Evolutionary conservation across 2,113 vertebrate species (phyloP).

Genomic region (Mastomys natalensis): DNA sequence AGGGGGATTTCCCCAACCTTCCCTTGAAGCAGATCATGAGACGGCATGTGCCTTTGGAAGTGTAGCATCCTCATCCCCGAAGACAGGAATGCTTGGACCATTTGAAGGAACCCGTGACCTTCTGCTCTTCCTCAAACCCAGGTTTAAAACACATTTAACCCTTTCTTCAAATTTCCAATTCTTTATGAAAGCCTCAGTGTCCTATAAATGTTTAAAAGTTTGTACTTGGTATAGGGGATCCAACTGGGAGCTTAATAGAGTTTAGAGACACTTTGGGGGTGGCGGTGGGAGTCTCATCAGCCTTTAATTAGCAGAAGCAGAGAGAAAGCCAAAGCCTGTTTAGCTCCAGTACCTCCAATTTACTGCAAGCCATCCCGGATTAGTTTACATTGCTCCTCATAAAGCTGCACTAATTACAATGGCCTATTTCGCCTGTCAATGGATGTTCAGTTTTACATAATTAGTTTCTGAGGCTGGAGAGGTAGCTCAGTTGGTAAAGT

Average conservation of each 20-base stretch:
- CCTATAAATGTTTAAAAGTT: neutral
- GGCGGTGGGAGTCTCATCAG: neutral
- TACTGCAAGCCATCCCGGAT: neutral
- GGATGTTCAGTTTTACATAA: constrained; percentile 35
- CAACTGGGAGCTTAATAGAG: neutral
- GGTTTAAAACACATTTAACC: neutral
- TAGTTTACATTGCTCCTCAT: constrained; percentile 16
- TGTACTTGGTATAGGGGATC: neutral
- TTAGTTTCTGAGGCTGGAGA: neutral
- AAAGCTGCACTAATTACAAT: neutral
- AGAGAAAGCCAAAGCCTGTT: neutral
- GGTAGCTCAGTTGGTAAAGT: neutral
- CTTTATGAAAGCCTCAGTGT: neutral
- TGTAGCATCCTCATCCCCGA: neutral
- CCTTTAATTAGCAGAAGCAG: constrained; percentile 1
- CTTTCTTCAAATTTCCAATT: neutral
- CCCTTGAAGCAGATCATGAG: neutral
- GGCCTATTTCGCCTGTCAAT: constrained; percentile 26
- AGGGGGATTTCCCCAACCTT: neutral
- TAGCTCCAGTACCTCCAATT: neutral
- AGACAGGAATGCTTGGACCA: neutral
- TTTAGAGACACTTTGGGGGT: neutral
- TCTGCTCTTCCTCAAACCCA: neutral
- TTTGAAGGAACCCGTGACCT: neutral
- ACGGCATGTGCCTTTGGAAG: neutral